These are phyloP conservation scores for Heteromurus nitidus DNA, from an alignment of 2,888 invertebrate species.

Conservation along the genomic window DNA sequence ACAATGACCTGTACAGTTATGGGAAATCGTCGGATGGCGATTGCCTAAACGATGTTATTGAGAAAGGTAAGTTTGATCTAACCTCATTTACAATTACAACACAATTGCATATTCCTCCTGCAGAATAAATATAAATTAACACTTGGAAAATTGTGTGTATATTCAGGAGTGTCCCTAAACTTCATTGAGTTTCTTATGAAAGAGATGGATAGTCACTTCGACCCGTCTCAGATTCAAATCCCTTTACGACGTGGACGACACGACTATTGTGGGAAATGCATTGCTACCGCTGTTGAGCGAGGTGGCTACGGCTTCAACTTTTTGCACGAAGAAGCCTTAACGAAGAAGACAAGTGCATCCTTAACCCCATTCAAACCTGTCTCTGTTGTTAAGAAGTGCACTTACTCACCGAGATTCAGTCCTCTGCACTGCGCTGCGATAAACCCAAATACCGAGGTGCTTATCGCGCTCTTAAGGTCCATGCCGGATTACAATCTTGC, in stretches of 20 bases:
- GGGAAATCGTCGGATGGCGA: no score
- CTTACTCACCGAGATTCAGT: constrained; percentile 75
- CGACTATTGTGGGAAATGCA: constrained; percentile 74
- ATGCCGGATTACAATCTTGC: constrained; percentile 77
- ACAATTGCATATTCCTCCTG: not conserved
- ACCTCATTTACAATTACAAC: no score
- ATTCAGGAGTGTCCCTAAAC: constrained; percentile 24
- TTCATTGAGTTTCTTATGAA: constrained; percentile 42
- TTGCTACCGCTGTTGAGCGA: constrained; percentile 51
- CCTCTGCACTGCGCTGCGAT: constrained; percentile 78
- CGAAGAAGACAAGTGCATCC: constrained; percentile 31
- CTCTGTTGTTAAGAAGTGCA: constrained; percentile 73
- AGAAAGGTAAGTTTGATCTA: not conserved
- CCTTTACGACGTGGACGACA: constrained; percentile 76
- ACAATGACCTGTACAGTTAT: constrained; percentile 73
- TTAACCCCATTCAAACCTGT: constrained; percentile 71
- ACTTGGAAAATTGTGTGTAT: not conserved
- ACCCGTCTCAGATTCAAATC: constrained; percentile 72
- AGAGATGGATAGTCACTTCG: constrained; percentile 5
- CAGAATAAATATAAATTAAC: not conserved
- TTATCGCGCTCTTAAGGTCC: constrained; percentile 75
- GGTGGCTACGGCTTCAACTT: constrained; percentile 70
- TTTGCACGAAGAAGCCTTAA: constrained; percentile 67
- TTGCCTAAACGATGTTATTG: not conserved
- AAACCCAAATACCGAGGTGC: constrained; percentile 77